phyloP scores from a whole-genome alignment of 2,113 vertebrate species.

The Saguinus midas region DNA sequence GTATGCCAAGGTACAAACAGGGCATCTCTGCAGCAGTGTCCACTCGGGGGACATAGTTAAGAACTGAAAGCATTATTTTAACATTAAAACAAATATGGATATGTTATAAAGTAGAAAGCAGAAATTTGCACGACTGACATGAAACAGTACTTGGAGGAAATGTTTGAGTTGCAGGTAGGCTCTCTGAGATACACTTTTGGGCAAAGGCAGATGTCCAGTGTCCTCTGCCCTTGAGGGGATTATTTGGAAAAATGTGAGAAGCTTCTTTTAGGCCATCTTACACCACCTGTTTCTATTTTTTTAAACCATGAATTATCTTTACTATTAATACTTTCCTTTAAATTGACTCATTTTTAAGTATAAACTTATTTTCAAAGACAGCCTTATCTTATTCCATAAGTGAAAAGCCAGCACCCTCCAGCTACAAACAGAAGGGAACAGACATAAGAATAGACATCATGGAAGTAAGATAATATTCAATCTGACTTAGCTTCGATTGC shows the following conservation, averaged over 20 bases:
- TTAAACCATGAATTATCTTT: neutral
- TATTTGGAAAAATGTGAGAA: neutral
- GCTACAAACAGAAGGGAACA: neutral
- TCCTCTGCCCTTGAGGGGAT: neutral
- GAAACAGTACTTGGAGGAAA: neutral
- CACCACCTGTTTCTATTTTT: neutral
- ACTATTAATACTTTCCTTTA: neutral
- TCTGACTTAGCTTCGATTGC: neutral
- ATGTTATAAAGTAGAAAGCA: neutral
- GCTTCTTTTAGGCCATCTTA: neutral
- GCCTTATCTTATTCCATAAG: neutral
- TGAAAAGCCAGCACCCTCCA: neutral
- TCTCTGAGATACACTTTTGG: neutral
- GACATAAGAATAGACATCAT: neutral
- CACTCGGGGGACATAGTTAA: neutral
- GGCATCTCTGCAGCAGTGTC: neutral
- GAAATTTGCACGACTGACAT: neutral
- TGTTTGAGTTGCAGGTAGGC: neutral
- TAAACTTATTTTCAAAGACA: slow-evolving; percentile 4
- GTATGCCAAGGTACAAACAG: neutral
- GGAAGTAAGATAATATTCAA: neutral
- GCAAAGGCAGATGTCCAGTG: neutral
- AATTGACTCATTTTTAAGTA: neutral
- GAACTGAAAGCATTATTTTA: neutral
- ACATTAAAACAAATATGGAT: neutral